Base-by-base conservation (phyloP, 2,888 invertebrate species). In the Polyommatus icarus region DNA sequence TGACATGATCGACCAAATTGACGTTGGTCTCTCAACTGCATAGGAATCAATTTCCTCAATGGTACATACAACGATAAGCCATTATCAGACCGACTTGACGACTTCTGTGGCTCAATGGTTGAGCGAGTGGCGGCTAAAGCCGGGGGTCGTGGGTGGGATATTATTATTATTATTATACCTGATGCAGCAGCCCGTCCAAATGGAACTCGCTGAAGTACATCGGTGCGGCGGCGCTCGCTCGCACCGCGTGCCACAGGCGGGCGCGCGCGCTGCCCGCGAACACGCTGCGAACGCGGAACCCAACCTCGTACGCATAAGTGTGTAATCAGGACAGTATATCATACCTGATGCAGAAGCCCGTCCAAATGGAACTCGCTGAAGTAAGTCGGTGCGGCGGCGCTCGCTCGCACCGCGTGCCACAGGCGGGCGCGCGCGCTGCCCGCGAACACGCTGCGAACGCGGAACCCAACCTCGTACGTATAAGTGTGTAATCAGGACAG, bases 151-250 rank as follows among this genome's bases (percentile, higher is more conserved):
- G n/a, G n/a, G n/a, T n/a, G n/a, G n/a, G n/a, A n/a, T n/a, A n/a
- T n/a, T n/a, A n/a, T n/a, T n/a, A n/a, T n/a, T n/a, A n/a, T n/a
- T n/a, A n/a, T 50, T 46, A 12, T 85, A 95, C 96, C 93, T 96
- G 96, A 85, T 96, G 96, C 82, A 97, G 88, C 83, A 95, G 94
- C 12, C 96, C 96, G 78, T 96, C 96, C 29, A 96, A 91, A 81
- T 95, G 94, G 86, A 96, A 97, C 90, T 98, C 98, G 85, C 97
- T 96, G 92, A 98, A 99, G 93, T 98, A 98, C 0, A 97, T 97
- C 3, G 98, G 99, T 6, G 98, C 98, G 72, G 98, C 98, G 71
- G 98, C 97, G 0, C 98, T 98, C 0, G 98, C 98, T 82, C 98
- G 92, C 40, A 98, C 96, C 18, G 97, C 97, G 91, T 98, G 96